phyloP scores from a whole-genome alignment of 2,888 invertebrate species.

The Macaria notata region DNA sequence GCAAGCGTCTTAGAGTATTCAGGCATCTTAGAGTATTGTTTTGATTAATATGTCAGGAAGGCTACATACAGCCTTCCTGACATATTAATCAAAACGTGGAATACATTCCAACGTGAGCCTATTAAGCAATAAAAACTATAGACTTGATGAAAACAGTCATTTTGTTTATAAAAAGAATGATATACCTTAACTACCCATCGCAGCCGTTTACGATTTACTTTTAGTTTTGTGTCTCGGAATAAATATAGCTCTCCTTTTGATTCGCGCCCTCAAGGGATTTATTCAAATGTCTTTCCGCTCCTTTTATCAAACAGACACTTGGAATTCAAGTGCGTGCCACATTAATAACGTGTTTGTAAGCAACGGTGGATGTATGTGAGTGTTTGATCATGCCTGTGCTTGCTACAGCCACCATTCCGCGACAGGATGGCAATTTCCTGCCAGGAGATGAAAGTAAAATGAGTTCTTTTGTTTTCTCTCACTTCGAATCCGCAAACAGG shows the following conservation, averaged over 20 bases:
- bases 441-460: slow-evolving; percentile 33
- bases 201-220: no score
- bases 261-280: slow-evolving; percentile 9
- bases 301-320: slow-evolving; percentile 8
- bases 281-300: slow-evolving; percentile 16
- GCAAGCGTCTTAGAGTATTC: no score
- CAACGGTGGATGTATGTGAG: slow-evolving; percentile 6
- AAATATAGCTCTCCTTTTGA: not conserved
- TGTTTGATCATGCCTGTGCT: slow-evolving; percentile 17
- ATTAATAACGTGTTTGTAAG: slow-evolving; percentile 18
- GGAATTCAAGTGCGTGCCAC: slow-evolving; percentile 8
- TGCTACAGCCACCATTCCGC: slow-evolving; percentile 20
- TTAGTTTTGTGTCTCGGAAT: not conserved
- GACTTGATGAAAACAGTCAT: no score
- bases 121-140: no score
- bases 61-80: no score
- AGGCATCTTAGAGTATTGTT: no score
- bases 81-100: no score
- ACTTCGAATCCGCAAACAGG: slow-evolving; percentile 5
- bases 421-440: slow-evolving; percentile 34
- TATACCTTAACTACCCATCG: no score
- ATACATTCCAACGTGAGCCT: no score
- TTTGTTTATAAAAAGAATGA: no score
- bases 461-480: slow-evolving; percentile 24
- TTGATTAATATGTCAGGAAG: no score